Conservation (phyloP, 2,797 vertebrate genomes). For the Hippocampus kuda region DNA sequence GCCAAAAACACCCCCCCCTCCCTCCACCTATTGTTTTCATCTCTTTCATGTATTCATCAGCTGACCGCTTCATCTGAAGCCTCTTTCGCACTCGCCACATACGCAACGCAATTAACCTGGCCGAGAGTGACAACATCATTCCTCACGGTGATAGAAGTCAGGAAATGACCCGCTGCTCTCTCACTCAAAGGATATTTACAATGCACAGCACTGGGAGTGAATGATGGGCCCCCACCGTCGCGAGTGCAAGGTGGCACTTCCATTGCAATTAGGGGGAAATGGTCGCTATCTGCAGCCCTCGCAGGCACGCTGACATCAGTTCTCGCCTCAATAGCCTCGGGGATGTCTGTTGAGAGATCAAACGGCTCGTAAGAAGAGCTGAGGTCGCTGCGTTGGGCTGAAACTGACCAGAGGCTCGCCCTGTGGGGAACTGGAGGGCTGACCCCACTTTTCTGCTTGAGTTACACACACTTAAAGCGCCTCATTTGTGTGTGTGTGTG, state of each 20-base stretch:
- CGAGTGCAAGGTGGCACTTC: constrained; percentile 50
- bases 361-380: constrained; percentile 41
- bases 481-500: constrained; percentile 7
- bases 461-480: constrained; percentile 30
- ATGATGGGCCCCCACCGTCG: constrained; percentile 38
- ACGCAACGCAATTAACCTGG: constrained; percentile 34
- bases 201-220: constrained; percentile 40
- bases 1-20: background rate
- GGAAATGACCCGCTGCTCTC: constrained; percentile 56
- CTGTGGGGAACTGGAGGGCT: constrained; percentile 15
- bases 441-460: constrained; percentile 48
- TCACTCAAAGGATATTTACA: constrained; percentile 37
- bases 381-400: constrained; percentile 47
- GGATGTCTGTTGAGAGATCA: constrained; percentile 55
- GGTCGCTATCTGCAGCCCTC: constrained; percentile 43
- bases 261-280: constrained; percentile 53
- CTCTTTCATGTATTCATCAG: constrained; percentile 20
- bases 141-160: constrained; percentile 34
- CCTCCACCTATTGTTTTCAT: background rate
- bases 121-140: constrained; percentile 42
- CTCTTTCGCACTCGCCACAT: constrained; percentile 22
- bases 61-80: constrained; percentile 22
- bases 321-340: constrained; percentile 46
- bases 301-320: constrained; percentile 54
- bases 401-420: constrained; percentile 53